These are phyloP conservation scores for Adelphocoris suturalis DNA, from an alignment of 2,888 invertebrate species.

Conservation along the genomic window DNA sequence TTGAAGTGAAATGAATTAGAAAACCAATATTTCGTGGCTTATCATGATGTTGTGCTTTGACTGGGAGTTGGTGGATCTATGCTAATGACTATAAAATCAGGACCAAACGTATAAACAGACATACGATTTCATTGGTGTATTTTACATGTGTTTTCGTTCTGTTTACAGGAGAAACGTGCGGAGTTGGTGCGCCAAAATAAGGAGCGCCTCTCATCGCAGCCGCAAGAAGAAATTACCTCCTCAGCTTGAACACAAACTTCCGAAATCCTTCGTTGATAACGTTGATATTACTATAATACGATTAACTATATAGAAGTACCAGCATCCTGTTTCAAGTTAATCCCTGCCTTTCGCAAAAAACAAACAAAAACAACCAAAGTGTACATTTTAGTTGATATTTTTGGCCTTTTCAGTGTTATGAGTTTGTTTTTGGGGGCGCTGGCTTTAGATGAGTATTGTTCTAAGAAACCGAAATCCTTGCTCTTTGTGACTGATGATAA, in stretches of 20 bases:
- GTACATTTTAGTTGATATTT: slow-evolving; percentile 29
- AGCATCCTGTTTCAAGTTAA: slow-evolving; percentile 35
- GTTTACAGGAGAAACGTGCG: slow-evolving; percentile 90
- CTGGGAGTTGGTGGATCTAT: too few relatives aligned
- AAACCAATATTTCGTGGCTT: too few relatives aligned
- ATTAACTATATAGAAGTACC: slow-evolving; percentile 23
- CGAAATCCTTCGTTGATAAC: slow-evolving; percentile 46
- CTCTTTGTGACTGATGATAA: slow-evolving; percentile 71
- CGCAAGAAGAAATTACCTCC: slow-evolving; percentile 82
- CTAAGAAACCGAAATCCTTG: slow-evolving; percentile 38
- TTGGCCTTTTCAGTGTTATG: slow-evolving; percentile 14
- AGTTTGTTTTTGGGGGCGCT: slow-evolving; percentile 24
- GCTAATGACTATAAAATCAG: too few relatives aligned
- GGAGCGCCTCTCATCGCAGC: slow-evolving; percentile 81
- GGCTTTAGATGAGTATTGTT: slow-evolving; percentile 51
- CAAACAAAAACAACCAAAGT: neutral
- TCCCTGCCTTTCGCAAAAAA: slow-evolving; percentile 36
- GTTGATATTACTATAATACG: slow-evolving; percentile 31
- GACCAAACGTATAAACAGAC: too few relatives aligned
- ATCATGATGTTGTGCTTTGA: too few relatives aligned
- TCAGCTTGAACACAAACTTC: slow-evolving; percentile 81
- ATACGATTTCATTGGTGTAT: too few relatives aligned
- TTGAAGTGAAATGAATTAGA: too few relatives aligned
- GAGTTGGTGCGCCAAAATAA: slow-evolving; percentile 95
- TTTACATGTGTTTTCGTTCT: neutral